Percentiles rank a stretch among this genome's conserved stretches.
Conservation (phyloP, 2,113 vertebrate genomes). For the Varanus komodoensis region DNA sequence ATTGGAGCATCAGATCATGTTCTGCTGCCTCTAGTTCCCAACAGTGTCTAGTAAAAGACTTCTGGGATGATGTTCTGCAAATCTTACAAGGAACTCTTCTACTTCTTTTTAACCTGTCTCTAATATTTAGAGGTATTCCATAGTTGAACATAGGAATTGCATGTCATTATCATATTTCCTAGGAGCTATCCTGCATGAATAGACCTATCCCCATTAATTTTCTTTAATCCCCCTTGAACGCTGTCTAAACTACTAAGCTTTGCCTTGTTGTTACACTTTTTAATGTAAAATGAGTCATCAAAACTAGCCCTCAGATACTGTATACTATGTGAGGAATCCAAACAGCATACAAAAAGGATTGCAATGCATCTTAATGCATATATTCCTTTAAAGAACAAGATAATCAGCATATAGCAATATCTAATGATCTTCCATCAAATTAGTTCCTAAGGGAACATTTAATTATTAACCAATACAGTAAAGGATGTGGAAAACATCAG, state of each 20-base stretch:
- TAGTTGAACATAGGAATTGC: neutral
- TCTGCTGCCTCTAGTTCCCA: neutral
- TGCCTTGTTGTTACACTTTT: neutral
- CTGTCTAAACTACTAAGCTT: neutral
- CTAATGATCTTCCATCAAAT: slow-evolving; percentile 78
- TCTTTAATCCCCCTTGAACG: neutral
- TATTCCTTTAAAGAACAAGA: slow-evolving; percentile 55
- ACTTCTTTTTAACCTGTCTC: neutral
- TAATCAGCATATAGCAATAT: slow-evolving; percentile 63
- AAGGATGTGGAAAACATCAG: slow-evolving; percentile 74
- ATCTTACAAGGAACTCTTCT: neutral
- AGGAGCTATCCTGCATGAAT: neutral
- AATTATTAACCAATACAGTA: slow-evolving; percentile 75
- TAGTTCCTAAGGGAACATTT: slow-evolving; percentile 66
- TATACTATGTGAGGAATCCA: slow-evolving; percentile 51
- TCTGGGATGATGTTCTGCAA: neutral
- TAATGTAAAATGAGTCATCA: neutral
- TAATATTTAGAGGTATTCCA: neutral
- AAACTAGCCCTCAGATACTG: neutral
- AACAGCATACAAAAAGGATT: slow-evolving; percentile 61
- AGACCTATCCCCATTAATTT: no score
- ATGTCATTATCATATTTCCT: neutral
- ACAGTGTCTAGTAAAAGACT: neutral
- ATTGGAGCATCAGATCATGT: neutral
- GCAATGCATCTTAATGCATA: slow-evolving; percentile 61